Conservation (phyloP, 2,888 invertebrate genomes). For the Harpagoxenus sublaevis region DNA sequence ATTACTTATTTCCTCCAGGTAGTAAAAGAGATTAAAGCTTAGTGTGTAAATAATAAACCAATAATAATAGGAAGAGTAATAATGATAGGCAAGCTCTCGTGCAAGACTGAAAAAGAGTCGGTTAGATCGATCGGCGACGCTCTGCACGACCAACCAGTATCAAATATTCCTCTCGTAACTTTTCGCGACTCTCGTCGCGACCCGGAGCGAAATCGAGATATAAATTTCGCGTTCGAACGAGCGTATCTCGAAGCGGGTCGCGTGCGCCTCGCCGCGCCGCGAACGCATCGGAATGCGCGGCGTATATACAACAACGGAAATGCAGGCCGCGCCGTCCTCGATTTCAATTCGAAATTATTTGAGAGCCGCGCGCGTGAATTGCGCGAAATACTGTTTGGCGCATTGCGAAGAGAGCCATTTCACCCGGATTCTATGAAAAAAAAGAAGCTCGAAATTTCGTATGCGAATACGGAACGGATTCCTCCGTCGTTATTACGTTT, state of each 20-base stretch:
- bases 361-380: slow-evolving; percentile 19
- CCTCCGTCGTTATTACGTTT: background rate
- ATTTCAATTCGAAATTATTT: slow-evolving; percentile 48
- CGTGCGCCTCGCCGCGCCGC: slow-evolving; percentile 14
- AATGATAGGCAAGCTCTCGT: background rate
- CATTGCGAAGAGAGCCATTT: background rate
- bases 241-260: slow-evolving; percentile 42
- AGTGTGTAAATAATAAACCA: background rate
- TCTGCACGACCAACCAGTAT: background rate
- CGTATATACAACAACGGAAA: background rate
- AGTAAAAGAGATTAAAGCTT: background rate
- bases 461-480: background rate
- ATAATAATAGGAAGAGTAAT: background rate
- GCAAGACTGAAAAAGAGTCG: background rate
- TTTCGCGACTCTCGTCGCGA: slow-evolving; percentile 30
- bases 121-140: slow-evolving; percentile 24
- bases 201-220: slow-evolving; percentile 35
- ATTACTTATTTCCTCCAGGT: background rate
- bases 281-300: slow-evolving; percentile 39
- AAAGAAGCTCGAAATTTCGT: background rate
- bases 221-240: slow-evolving; percentile 44
- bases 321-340: slow-evolving; percentile 3
- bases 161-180: slow-evolving; percentile 41
- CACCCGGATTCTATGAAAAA: too few relatives aligned
- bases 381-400: slow-evolving; percentile 6